Base-by-base conservation (phyloP, 2,888 invertebrate genomes). In the Scaptomyza cyrtandrae region DNA sequence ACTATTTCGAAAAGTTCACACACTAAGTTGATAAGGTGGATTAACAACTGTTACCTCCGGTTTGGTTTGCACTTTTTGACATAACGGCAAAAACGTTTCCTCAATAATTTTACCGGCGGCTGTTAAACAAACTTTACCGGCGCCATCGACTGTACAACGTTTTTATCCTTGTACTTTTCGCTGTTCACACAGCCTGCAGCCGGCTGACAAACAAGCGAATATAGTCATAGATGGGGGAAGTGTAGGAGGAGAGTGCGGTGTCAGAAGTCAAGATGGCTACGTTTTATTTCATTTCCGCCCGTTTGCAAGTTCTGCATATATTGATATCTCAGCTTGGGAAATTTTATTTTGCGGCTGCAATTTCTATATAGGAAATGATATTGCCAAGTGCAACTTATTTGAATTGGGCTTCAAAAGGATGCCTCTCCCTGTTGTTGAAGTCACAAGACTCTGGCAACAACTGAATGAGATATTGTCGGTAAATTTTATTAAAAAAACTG, bases 41-140 rank as follows among this genome's bases (percentile, higher is more conserved):
- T 59, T 29, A 31, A 43, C 75, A 78, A 71, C 60, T 70, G 75
- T 75, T 63, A 63, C 63, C 59, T 63, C 67, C 76, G 56, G 52
- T 50, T 62, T 16, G 58, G 56, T 29, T 29, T 53, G 53, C 53
- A 35, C 53, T 75, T 71, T 33, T 54, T 49, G 56, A 44, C 52
- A 44, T 37, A 63, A 31, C 44, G 31, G 35, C 44, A 45, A 53
- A 61, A 69, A 46, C 65, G 75, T 56, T 73, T 75, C 56, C 70
- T 62, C 63, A 68, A 75, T 81, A 78, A 78, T 78, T 78, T 85
- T 50, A 29, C 70, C 72, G 72, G 41, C 69, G 79, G 80, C 85
- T 71, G 70, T 68, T 72, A 58, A 75, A 71, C 54, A 75, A 81
- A 81, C 60, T 75, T 74, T 68, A 53, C 53, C 75, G 71, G 60